Evolutionary conservation across 1,140 invertebrate species (phyloP).

Genomic region (Euschistus heros): DNA sequence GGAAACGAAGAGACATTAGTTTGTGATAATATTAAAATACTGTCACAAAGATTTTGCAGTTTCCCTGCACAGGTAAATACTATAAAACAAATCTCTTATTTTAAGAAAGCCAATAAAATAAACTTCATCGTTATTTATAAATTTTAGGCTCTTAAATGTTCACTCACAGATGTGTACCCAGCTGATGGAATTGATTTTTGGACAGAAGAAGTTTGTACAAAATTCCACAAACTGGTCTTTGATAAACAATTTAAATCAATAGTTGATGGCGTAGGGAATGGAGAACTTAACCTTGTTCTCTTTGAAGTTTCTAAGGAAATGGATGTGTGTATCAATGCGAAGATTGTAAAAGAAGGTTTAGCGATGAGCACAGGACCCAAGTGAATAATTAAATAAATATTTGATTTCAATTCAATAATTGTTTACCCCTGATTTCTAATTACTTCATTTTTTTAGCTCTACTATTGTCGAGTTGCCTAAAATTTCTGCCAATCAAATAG

Average conservation of each 20-base stretch:
- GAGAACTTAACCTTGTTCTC: conserved; percentile 26
- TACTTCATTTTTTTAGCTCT: background rate
- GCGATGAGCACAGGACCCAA: conserved; percentile 28
- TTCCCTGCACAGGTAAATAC: conserved; percentile 33
- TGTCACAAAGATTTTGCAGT: conserved; percentile 32
- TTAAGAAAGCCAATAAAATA: too few species aligned
- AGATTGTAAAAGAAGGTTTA: conserved; percentile 29
- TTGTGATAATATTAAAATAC: conserved; percentile 32
- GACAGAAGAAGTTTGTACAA: conserved; percentile 24
- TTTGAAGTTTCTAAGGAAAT: conserved; percentile 23
- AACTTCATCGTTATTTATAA: conserved; percentile 2
- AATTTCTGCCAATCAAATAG: background rate
- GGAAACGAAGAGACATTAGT: conserved; percentile 35
- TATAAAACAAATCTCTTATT: background rate
- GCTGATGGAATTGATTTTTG: conserved; percentile 27
- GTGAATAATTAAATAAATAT: conserved; percentile 27
- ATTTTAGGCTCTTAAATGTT: conserved; percentile 35
- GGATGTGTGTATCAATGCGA: conserved; percentile 30
- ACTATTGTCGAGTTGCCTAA: background rate
- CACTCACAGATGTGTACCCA: conserved; percentile 32
- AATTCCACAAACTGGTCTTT: conserved; percentile 23
- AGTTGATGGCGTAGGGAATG: background rate
- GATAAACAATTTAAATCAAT: background rate
- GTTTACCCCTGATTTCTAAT: background rate
- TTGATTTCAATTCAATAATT: too few species aligned